phyloP scores from a whole-genome alignment of 2,888 invertebrate genomes.

The Seladonia tumulorum region DNA sequence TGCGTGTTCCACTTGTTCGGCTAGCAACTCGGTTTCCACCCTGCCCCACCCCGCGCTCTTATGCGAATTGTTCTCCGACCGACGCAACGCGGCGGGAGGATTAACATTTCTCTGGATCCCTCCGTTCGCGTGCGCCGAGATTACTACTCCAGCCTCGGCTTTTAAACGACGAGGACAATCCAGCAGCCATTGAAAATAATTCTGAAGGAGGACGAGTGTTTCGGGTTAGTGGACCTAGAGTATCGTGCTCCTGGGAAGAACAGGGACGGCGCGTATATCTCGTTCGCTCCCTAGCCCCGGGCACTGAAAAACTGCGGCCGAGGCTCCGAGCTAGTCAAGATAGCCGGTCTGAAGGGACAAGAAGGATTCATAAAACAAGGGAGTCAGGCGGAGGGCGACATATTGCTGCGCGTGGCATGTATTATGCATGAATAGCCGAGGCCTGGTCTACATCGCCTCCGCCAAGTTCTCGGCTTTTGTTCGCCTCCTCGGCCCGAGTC shows the following conservation, averaged over 20 bases:
- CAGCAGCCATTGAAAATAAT: constrained; percentile 37
- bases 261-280: constrained; percentile 48
- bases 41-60: background rate
- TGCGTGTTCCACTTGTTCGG: background rate
- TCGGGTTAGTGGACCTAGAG: constrained; percentile 51
- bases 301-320: constrained; percentile 56
- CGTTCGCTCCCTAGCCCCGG: constrained; percentile 20
- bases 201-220: constrained; percentile 33
- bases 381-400: constrained; percentile 75
- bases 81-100: background rate
- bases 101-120: background rate
- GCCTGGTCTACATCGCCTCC: constrained; percentile 50
- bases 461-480: constrained; percentile 39
- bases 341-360: constrained; percentile 60
- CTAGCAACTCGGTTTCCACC: background rate
- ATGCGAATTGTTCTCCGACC: background rate
- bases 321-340: constrained; percentile 50
- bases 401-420: constrained; percentile 81
- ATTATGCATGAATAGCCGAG: constrained; percentile 81
- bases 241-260: constrained; percentile 33
- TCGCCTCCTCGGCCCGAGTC: constrained; percentile 64
- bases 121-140: constrained; percentile 1
- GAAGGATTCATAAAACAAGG: constrained; percentile 81
- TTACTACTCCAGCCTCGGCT: background rate
- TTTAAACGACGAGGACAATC: constrained; percentile 19